Evolutionary conservation across 2,113 vertebrate genomes (phyloP).

Genomic region (Scomber japonicus): DNA sequence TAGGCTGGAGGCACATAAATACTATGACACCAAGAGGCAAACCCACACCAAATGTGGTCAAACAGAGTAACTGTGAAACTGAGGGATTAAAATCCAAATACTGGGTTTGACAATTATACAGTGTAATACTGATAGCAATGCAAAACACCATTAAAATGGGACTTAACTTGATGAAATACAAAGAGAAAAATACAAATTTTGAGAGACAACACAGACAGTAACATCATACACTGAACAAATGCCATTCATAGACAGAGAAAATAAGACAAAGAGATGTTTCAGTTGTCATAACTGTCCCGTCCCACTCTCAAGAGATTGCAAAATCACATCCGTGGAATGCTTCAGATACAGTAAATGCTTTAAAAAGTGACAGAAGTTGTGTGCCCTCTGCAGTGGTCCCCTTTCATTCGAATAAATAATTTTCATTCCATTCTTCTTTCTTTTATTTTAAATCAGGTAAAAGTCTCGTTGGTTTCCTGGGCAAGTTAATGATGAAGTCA

Average conservation of each 20-base stretch:
- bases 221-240: constrained; percentile 21
- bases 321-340: constrained; percentile 26
- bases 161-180: neutral
- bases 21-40: constrained; percentile 9
- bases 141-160: constrained; percentile 15
- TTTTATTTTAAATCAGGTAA: no score
- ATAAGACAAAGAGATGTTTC: constrained; percentile 23
- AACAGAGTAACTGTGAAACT: constrained; percentile 2
- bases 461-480: neutral
- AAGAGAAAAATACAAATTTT: constrained; percentile 7
- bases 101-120: neutral
- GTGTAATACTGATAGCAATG: constrained; percentile 17
- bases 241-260: constrained; percentile 7
- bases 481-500: neutral
- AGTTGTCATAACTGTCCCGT: neutral
- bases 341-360: neutral
- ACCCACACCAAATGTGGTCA: neutral
- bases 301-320: constrained; percentile 61
- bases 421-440: no score
- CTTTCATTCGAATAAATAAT: constrained; percentile 17
- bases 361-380: neutral
- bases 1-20: constrained; percentile 24
- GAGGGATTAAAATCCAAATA: neutral
- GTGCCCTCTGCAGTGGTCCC: neutral
- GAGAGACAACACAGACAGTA: constrained; percentile 35